Base-by-base conservation (phyloP, 1,140 invertebrate genomes). In the Octopus sinensis region DNA sequence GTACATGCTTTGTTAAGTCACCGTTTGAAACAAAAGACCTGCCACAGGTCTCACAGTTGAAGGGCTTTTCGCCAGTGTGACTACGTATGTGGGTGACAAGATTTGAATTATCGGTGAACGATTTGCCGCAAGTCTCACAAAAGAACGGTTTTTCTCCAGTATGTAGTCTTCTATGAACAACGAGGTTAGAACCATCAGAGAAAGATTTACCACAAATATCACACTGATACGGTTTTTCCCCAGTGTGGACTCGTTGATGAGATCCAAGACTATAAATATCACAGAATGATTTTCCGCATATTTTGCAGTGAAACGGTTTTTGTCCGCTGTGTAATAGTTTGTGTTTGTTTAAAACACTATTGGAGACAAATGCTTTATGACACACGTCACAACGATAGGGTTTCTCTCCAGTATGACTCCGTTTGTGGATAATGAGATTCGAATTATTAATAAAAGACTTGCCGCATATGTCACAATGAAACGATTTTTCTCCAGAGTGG, bases 41-140 rank as follows among this genome's bases (percentile, higher is more conserved):
- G 5, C 52, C 76, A 52, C 76, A 79, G n/a, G 52, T 54, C 6
- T 82, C 13, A 13, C 81, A 82, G 9, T 13, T 53, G 17, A 68
- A 77, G 54, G 78, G 79, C 13, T 75, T 56, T 23, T 79, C 54
- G 6, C 71, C 73, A 17, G 78, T 76, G 53, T 79, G 79, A n/a
- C 76, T 82, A 51, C 62, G 56, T 23, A 79, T 79, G 73, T 82
- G 81, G 53, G 62, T 68, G n/a, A 62, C 53, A 4, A 82, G 43
- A 17, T 77, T 56, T n/a, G 54, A 77, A 71, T 82, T 82, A 54
- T 82, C 71, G 1, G 81, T 78, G 51, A 82, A 82, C 13, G 73
- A 30, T 17, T 79, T 80, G 6, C 79, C 79, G 79, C 83, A 84
- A 4, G 54, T 13, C n/a, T 78, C 53, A 82, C 83, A 84, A 54